Conservation (phyloP, 1,140 invertebrate genomes). For the Nylanderia fulva region DNA sequence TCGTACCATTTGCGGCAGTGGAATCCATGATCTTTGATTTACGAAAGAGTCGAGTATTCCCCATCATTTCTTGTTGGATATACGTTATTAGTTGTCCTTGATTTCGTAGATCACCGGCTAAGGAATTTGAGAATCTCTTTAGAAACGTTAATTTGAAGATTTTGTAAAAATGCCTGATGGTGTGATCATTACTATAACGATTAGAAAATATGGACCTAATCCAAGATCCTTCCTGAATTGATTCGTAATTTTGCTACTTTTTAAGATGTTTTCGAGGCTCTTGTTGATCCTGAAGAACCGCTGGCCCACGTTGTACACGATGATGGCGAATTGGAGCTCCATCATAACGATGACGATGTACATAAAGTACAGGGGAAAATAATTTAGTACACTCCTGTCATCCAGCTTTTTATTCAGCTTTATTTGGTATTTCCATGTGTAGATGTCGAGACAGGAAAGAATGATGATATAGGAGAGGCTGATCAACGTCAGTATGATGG, state of each 20-base stretch:
- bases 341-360: slow-evolving; percentile 81
- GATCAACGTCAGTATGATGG: slow-evolving; percentile 67
- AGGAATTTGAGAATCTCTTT: not conserved
- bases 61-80: slow-evolving; percentile 68
- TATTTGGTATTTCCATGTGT: slow-evolving; percentile 73
- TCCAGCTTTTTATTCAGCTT: slow-evolving; percentile 71
- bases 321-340: slow-evolving; percentile 81
- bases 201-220: slow-evolving; percentile 64
- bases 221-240: slow-evolving; percentile 77
- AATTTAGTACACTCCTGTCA: slow-evolving; percentile 83
- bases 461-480: slow-evolving; percentile 71
- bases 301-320: slow-evolving; percentile 78
- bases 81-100: slow-evolving; percentile 68
- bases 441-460: slow-evolving; percentile 77
- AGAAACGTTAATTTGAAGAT: not conserved
- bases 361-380: slow-evolving; percentile 81
- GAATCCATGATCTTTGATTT: slow-evolving; percentile 73
- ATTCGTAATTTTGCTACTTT: slow-evolving; percentile 66
- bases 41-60: slow-evolving; percentile 61
- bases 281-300: slow-evolving; percentile 81
- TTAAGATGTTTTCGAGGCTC: slow-evolving; percentile 77
- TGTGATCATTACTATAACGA: not conserved
- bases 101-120: slow-evolving; percentile 50
- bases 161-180: too few species aligned
- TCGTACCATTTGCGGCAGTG: slow-evolving; percentile 69